Percentiles rank a stretch among this genome's conserved stretches.
These are phyloP conservation scores for Albula goreensis DNA, from an alignment of 2,113 vertebrate genomes.

Conservation along the genomic window DNA sequence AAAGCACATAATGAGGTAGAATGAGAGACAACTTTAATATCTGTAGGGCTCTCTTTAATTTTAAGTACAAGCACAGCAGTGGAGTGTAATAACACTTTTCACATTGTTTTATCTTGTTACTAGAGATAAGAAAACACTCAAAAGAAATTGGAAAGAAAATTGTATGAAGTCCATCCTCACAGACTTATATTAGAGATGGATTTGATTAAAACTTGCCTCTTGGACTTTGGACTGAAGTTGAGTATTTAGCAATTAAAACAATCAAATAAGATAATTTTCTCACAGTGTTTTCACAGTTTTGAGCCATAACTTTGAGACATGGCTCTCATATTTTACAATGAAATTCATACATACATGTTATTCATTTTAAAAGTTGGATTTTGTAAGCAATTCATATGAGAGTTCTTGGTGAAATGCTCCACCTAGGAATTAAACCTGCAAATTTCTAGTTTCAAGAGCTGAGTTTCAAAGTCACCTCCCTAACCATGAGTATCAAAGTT, in stretches of 20 bases:
- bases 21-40: not conserved
- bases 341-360: too few species aligned
- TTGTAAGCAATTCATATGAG: too few species aligned
- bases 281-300: too few species aligned
- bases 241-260: not conserved
- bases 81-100: not conserved
- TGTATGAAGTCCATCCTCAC: not conserved
- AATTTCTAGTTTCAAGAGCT: too few species aligned
- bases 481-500: too few species aligned
- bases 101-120: not conserved
- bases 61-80: not conserved
- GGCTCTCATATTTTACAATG: too few species aligned
- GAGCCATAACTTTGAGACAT: too few species aligned
- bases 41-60: not conserved
- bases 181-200: not conserved
- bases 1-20: not conserved
- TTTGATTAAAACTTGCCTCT: not conserved
- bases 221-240: not conserved
- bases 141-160: not conserved
- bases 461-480: too few species aligned
- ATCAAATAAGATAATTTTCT: not conserved
- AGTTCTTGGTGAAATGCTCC: too few species aligned
- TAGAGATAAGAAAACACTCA: not conserved
- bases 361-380: too few species aligned
- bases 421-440: too few species aligned